A percentile compares a stretch with the other conserved stretches of the same genome.
These are phyloP conservation scores for Myrmecophaga tridactyla DNA, from an alignment of 2,113 vertebrate species.

Conservation along the genomic window DNA sequence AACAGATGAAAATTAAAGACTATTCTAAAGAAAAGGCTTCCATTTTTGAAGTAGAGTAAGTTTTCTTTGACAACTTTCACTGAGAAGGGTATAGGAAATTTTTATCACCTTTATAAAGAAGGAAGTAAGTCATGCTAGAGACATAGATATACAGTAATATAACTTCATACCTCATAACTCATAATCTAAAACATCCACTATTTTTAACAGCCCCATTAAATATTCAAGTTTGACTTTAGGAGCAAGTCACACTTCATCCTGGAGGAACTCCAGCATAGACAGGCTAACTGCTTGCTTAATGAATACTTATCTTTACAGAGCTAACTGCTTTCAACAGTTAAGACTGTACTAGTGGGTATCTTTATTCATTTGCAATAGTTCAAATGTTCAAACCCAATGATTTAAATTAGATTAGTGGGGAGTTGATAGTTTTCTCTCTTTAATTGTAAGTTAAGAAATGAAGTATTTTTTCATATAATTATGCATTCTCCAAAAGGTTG, in stretches of 20 bases:
- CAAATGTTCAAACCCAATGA: background rate
- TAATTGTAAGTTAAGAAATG: slow-evolving; percentile 51
- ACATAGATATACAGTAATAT: slow-evolving; percentile 46
- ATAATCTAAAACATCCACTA: slow-evolving; percentile 67
- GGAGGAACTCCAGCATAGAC: slow-evolving; percentile 43
- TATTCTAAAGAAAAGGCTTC: background rate
- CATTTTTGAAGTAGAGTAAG: background rate
- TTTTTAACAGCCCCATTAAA: slow-evolving; percentile 77
- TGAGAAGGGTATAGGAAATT: slow-evolving; percentile 32
- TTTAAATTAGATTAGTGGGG: slow-evolving; percentile 64
- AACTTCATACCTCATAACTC: slow-evolving; percentile 72
- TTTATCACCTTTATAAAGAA: slow-evolving; percentile 40
- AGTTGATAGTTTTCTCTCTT: slow-evolving; percentile 51
- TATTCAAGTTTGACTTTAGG: slow-evolving; percentile 76
- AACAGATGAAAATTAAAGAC: background rate
- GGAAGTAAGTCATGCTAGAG: slow-evolving; percentile 45
- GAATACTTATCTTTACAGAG: slow-evolving; percentile 53
- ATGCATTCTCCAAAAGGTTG: background rate
- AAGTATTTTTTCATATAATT: slow-evolving; percentile 25
- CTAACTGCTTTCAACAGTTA: slow-evolving; percentile 52
- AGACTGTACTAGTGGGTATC: slow-evolving; percentile 14
- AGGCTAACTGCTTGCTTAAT: slow-evolving; percentile 68
- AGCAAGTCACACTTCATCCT: slow-evolving; percentile 64
- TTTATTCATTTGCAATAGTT: slow-evolving; percentile 52
- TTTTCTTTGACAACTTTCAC: background rate